Base-by-base conservation (phyloP, 1,140 invertebrate species). In the Reticulitermes speratus region DNA sequence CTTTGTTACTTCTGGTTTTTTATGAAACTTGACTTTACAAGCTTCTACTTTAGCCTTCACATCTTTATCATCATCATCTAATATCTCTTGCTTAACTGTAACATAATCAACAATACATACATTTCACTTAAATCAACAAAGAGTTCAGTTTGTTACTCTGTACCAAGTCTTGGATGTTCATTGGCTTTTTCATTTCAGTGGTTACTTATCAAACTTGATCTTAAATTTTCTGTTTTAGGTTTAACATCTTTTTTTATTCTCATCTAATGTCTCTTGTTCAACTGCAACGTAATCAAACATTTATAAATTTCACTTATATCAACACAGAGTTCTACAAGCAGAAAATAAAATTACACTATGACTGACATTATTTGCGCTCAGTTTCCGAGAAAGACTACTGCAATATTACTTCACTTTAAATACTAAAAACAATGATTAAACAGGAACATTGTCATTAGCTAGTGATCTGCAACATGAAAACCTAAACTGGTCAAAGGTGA, bases 101-200 rank as follows among this genome's bases (percentile, higher is more conserved):
- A 84, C 21, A n/a, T 16, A 14, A 23, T 81, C 16, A 59, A 65
- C 14, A n/a, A 86, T 55, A 55, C 19, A 55, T 55, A 52, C 7
- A 86, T 65, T 65, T 85, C n/a, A 38, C n/a, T 55, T 55, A 55
- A 48, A 55, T 55, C 5, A 38, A 38, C 38, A 84, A 23, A 59
- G 23, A 84, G 32, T 84, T 84, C 23, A 69, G 23, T 65, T 84
- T 32, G 32, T 52, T 44, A 83, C n/a, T 52, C 5, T 86, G 32
- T 45, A 38, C 25, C 14, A 86, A 25, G 23, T 44, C 38, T 52
- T 48, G n/a, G 52, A 86, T 44, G 19, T 69, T 83, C 11, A 82
- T 44, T 87, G 55, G 23, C 87, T 81, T 44, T 86, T 83, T 6
- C 88, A 75, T 75, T 16, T 75, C n/a, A 12, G 65, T 75, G 25